These are phyloP conservation scores for Raja brachyura DNA, from an alignment of 2,113 vertebrate species.

Conservation along the genomic window DNA sequence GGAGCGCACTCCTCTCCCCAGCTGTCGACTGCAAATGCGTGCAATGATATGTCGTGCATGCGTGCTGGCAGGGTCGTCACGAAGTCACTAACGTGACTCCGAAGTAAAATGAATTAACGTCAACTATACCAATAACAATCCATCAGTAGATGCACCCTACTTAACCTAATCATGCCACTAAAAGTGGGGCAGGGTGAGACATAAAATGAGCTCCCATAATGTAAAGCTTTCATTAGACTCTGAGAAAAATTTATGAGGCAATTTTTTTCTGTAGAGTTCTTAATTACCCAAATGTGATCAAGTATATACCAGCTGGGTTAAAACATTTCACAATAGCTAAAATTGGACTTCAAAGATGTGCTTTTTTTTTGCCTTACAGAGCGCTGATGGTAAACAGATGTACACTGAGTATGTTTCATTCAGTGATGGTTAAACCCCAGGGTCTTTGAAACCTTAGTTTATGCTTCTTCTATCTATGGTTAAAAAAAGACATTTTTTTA, in stretches of 20 bases:
- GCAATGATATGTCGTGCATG: no score
- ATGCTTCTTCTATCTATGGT: constrained; percentile 9
- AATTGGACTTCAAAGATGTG: not conserved
- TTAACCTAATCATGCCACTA: not conserved
- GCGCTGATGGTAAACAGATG: constrained; percentile 22
- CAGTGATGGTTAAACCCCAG: constrained; percentile 9
- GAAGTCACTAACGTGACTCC: no score
- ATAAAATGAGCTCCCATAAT: not conserved
- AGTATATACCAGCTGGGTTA: not conserved
- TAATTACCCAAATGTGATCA: not conserved
- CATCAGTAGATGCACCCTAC: not conserved
- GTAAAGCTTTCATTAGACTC: not conserved
- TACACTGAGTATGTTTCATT: not conserved
- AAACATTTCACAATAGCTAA: not conserved
- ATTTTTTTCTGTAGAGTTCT: not conserved
- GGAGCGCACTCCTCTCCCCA: no score
- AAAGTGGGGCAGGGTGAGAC: not conserved
- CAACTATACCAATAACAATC: not conserved
- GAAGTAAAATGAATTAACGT: not conserved
- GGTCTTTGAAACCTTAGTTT: not conserved
- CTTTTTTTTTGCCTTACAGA: not conserved
- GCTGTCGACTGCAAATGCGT: no score
- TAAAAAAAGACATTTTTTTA: not conserved
- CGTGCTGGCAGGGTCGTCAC: no score
- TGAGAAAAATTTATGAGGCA: not conserved